Evolutionary conservation across 2,888 invertebrate genomes (phyloP), one percentile per base, ranked within the genome.

Genomic region (Thera obeliscata): DNA sequence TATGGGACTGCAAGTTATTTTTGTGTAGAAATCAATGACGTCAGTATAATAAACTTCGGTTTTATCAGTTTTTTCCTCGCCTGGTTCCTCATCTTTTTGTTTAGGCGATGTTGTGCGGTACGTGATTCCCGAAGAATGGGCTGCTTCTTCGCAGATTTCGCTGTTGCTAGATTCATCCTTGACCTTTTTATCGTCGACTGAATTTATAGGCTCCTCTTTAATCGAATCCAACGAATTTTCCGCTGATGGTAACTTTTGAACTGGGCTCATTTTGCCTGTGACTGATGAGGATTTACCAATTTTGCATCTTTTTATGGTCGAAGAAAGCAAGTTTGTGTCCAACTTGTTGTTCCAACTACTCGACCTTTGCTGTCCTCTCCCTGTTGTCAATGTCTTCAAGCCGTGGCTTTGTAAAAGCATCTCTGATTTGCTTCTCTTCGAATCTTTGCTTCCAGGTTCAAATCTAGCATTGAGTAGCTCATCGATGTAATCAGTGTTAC

Each of bases 271-370:
- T 80, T 93, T 93, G 11, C 88, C 92, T 60, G 92, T 91, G 2
- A 86, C 86, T 46, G 91, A 90, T 33, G 93, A 90, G 12, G 90
- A 81, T 82, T 91, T 90, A 11, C 90, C 89, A 76, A 96, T 91
- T 88, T 96, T 97, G 61, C 96, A 94, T 72, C 96, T 94, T 76
- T 96, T 97, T 64, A 96, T 95, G 5, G 94, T 94, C 5, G 95
- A 94, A 2, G 95, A 94, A 11, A 86, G 89, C 62, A 93, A 90
- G 64, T 94, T 94, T 46, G 95, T 94, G 76, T 96, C 96, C 64
- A 96, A 89, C 88, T 96, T 96, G 78, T 95, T 96, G 78, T 95
- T 96, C 94, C 96, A 95, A 81, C 96, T 96, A 74, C 96, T 96
- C 0, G 96, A 95, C 74, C 95, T 90, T 80, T 96, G 96, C 77